phyloP scores from a whole-genome alignment of 2,888 invertebrate genomes.

The Ennomos quercinarius region DNA sequence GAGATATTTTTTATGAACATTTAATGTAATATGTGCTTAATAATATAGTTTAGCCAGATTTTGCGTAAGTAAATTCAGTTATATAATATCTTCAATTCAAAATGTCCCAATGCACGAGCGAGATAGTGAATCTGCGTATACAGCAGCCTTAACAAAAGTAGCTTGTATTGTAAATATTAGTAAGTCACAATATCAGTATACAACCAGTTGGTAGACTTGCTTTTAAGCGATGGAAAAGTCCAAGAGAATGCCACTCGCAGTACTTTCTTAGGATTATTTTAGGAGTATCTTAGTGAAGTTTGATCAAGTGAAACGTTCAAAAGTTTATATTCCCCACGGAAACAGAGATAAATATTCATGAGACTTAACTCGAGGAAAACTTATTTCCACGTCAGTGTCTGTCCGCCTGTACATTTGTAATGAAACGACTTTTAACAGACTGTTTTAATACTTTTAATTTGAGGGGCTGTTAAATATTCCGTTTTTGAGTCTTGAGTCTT shows the following conservation, averaged over 20 bases:
- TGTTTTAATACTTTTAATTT: slow-evolving; percentile 70
- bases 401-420: slow-evolving; percentile 79
- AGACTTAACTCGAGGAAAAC: slow-evolving; percentile 76
- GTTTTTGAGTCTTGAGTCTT: slow-evolving; percentile 31
- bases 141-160: no score
- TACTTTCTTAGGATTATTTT: slow-evolving; percentile 35
- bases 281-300: slow-evolving; percentile 67
- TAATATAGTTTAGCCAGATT: no score
- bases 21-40: no score
- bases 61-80: no score
- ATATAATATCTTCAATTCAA: no score
- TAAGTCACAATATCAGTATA: no score
- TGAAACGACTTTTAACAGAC: slow-evolving; percentile 73
- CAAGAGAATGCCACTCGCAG: slow-evolving; percentile 47
- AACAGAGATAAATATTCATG: slow-evolving; percentile 83
- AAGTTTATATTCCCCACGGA: slow-evolving; percentile 77
- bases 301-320: slow-evolving; percentile 81
- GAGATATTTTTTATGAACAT: no score
- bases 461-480: slow-evolving; percentile 57
- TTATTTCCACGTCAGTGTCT: slow-evolving; percentile 80
- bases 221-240: slow-evolving; percentile 41
- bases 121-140: no score
- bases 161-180: no score
- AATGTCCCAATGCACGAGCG: no score
- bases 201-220: no score